A percentile compares a stretch with the other conserved stretches of the same genome.
Evolutionary conservation across 2,113 vertebrate species (phyloP).

Genomic region (Hipposideros armiger): DNA sequence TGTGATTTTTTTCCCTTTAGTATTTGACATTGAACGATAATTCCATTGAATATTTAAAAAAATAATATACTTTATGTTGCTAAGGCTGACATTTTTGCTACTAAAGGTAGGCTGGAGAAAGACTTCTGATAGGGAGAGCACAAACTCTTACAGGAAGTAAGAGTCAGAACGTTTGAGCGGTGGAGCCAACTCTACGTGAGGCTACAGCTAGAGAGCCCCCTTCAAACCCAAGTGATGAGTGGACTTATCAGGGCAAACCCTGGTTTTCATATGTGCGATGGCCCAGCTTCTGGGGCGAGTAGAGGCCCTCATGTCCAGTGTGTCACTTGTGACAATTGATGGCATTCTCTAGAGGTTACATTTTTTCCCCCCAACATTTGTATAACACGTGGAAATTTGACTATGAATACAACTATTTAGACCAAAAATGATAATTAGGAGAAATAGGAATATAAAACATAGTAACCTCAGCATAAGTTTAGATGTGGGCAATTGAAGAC

Average conservation of each 20-base stretch:
- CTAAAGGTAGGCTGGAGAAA: not conserved
- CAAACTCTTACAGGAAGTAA: not conserved
- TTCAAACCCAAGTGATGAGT: accelerated
- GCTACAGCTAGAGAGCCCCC: not conserved
- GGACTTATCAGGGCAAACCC: no score
- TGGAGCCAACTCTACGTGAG: no score
- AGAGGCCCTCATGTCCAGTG: not conserved
- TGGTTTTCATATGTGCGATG: no score
- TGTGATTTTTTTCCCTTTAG: not conserved
- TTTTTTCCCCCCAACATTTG: not conserved
- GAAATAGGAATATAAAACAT: not conserved
- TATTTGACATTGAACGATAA: slow-evolving; percentile 1
- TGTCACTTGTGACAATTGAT: not conserved
- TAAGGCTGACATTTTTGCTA: not conserved
- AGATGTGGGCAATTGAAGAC: not conserved
- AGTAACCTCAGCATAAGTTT: not conserved
- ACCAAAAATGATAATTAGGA: not conserved
- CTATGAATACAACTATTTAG: not conserved
- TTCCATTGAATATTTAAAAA: slow-evolving; percentile 7
- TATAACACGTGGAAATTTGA: not conserved
- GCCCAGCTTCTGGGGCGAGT: not conserved
- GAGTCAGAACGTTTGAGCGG: not conserved
- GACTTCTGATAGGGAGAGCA: not conserved
- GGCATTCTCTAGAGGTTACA: not conserved
- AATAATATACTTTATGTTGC: not conserved